These are phyloP conservation scores for Mus caroli DNA, from an alignment of 2,797 vertebrate genomes.

Conservation along the genomic window DNA sequence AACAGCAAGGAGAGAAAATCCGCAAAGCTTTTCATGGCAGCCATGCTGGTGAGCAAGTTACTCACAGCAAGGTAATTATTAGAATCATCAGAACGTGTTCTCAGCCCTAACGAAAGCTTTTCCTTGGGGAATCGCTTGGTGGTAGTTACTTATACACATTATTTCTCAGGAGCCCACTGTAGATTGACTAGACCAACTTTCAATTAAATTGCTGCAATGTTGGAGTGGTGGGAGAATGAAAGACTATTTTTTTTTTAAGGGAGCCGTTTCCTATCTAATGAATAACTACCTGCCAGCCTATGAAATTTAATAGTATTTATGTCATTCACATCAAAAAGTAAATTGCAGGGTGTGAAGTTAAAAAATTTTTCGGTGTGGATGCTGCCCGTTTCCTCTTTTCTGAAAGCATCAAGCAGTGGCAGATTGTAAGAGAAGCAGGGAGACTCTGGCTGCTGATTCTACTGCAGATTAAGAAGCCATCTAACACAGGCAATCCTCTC, in stretches of 20 bases:
- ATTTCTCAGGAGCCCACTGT: constrained; percentile 70
- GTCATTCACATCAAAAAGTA: constrained; percentile 69
- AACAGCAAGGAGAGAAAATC: constrained; percentile 55
- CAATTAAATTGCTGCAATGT: constrained; percentile 75
- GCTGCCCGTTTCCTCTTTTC: constrained; percentile 24
- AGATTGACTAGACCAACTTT: constrained; percentile 77
- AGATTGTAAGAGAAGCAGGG: constrained; percentile 2
- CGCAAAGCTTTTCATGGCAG: constrained; percentile 54
- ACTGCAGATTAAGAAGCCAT: not conserved
- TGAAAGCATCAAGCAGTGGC: constrained; percentile 37
- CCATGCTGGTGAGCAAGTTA: constrained; percentile 43
- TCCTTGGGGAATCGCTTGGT: constrained; percentile 65
- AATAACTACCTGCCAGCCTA: constrained; percentile 66
- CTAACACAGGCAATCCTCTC: not conserved
- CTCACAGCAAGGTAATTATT: constrained; percentile 77
- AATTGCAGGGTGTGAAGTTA: constrained; percentile 67
- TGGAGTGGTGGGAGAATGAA: constrained; percentile 59
- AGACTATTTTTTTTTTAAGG: constrained; percentile 43
- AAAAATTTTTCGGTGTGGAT: constrained; percentile 60
- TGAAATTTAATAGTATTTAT: constrained; percentile 69
- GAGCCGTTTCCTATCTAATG: constrained; percentile 68
- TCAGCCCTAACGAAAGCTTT: constrained; percentile 69
- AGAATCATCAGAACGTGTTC: constrained; percentile 73
- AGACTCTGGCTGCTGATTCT: constrained; percentile 17
- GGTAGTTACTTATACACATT: constrained; percentile 78